Evolutionary conservation across 2,888 invertebrate species (phyloP), one percentile per base, ranked within the genome.

Genomic region (Drosophila villosipedis): DNA sequence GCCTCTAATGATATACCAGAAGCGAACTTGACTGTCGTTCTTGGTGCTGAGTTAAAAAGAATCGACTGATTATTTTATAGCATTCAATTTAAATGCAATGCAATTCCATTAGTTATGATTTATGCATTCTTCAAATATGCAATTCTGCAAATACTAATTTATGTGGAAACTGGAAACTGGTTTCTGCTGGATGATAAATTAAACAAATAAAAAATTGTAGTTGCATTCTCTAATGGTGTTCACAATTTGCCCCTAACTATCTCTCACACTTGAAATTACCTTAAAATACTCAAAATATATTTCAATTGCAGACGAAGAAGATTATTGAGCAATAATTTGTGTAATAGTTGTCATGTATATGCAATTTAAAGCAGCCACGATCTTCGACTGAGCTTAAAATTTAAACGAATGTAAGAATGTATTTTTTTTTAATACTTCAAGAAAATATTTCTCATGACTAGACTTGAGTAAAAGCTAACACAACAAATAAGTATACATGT

Each of bases 71-170:
- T 28, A 14, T 53, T 35, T 16, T 9, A 59, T 68, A 54, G 4
- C 28, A 6, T 16, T 14, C 19, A 52, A 16, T 28, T 22, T 5
- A 16, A 58, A 33, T 52, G n/a, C 25, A 35, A n/a, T n/a, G n/a
- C 22, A 62, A 39, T 33, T 58, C 39, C 12, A 53, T 55, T 71
- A 47, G 22, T 25, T 47, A 22, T 53, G 58, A 58, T 47, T 33
- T 47, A 59, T 59, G 25, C 16, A 30, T 5, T 68, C 31, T 33
- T 37, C 16, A 14, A 31, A 58, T 22, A 14, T 35, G 28, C 7
- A 28, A 12, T 4, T 0, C 7, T 28, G 19, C 3, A 7, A 19
- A 0, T 3, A 30, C 4, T 30, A 25, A 30, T 30, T 39, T 19
- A 10, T 16, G 19, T 55, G 6, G 16, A 14, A 55, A 12, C 12